phyloP scores from a whole-genome alignment of 2,888 invertebrate genomes.

The Pristionchus arcanus region DNA sequence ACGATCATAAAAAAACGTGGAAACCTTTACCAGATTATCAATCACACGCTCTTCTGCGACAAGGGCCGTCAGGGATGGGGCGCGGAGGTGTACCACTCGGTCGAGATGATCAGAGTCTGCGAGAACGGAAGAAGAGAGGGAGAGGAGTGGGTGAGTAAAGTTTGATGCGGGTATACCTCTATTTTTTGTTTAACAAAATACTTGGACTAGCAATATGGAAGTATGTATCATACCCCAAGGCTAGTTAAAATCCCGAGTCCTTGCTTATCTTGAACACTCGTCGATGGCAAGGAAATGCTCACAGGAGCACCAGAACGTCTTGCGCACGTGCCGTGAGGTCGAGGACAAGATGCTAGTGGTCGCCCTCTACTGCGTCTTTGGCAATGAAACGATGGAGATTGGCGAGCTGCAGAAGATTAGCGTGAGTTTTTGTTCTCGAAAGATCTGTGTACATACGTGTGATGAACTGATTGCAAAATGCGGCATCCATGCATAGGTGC shows the following conservation, averaged over 20 bases:
- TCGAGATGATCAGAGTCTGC: background rate
- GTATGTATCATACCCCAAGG: too few species aligned
- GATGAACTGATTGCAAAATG: too few species aligned
- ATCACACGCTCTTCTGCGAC: background rate
- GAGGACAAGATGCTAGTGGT: background rate
- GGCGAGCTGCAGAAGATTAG: background rate
- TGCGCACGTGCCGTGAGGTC: background rate
- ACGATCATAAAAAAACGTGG: too few species aligned
- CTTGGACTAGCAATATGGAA: too few species aligned
- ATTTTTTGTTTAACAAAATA: too few species aligned
- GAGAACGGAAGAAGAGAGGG: background rate
- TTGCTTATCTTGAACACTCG: background rate
- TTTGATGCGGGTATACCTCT: too few species aligned
- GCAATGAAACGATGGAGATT: background rate
- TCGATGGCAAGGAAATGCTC: too few species aligned
- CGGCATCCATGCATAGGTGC: too few species aligned
- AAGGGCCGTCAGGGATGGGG: background rate
- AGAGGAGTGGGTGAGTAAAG: slow-evolving; percentile 18
- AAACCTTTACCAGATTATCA: too few species aligned
- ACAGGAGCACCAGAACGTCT: background rate
- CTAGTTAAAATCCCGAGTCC: too few species aligned
- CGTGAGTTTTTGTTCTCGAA: background rate
- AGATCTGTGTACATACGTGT: too few species aligned
- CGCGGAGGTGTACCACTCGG: background rate
- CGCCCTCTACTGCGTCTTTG: background rate